phyloP scores from a whole-genome alignment of 2,888 invertebrate species.

The Agrotis exclamationis region DNA sequence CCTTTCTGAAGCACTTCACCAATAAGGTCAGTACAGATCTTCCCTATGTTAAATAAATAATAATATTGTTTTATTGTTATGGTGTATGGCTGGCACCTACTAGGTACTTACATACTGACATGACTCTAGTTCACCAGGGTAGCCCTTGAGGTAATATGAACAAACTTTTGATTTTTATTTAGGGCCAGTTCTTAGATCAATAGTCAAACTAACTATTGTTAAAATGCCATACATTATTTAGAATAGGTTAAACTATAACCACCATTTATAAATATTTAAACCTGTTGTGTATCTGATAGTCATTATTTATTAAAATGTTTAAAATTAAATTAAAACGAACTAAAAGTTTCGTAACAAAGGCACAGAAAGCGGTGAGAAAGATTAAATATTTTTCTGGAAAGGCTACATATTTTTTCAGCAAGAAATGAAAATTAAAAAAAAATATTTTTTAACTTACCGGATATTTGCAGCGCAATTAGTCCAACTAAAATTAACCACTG shows the following conservation, averaged over 20 bases:
- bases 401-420: not conserved
- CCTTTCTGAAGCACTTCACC: no score
- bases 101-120: no score
- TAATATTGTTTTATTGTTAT: not conserved
- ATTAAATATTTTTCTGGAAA: not conserved
- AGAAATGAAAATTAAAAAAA: not conserved
- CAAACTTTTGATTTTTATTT: not conserved
- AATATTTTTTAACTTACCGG: constrained; percentile 73
- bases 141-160: not conserved
- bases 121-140: no score
- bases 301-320: not conserved
- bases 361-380: no score
- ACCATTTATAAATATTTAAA: no score
- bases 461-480: constrained; percentile 81
- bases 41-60: no score
- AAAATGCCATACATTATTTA: no score
- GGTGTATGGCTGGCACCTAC: not conserved
- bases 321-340: not conserved
- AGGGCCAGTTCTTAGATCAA: no score
- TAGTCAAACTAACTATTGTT: no score
- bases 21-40: no score
- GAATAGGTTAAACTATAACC: no score
- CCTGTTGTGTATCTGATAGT: no score
- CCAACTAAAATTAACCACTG: constrained; percentile 86
- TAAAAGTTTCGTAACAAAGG: not conserved